Conservation (phyloP, 2,797 vertebrate genomes). For the Tokudaia muenninki region DNA sequence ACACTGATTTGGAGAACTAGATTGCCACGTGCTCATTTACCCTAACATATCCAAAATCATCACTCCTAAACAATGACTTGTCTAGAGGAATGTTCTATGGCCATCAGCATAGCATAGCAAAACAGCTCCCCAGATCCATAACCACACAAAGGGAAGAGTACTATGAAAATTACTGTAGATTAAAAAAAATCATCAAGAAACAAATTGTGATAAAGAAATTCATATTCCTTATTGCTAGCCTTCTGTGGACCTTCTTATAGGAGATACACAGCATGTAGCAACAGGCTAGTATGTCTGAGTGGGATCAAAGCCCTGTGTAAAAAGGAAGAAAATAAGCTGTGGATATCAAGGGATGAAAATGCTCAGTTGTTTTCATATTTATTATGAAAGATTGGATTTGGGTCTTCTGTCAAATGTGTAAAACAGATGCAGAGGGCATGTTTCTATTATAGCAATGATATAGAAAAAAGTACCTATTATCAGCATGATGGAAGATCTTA, state of each 20-base stretch:
- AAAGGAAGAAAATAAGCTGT: constrained; percentile 1
- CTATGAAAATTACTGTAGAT: constrained; percentile 3
- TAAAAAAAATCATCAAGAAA: not conserved
- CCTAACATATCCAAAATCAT: not conserved
- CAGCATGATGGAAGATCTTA: not conserved
- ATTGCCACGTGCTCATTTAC: not conserved
- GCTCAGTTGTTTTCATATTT: not conserved
- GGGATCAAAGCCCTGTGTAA: not conserved
- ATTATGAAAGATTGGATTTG: not conserved
- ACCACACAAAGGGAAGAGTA: not conserved
- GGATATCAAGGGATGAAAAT: not conserved
- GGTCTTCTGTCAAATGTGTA: not conserved
- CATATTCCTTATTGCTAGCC: not conserved
- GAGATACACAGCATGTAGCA: not conserved
- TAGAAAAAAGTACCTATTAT: not conserved
- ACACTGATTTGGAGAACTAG: not conserved
- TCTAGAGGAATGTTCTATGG: not conserved
- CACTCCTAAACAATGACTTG: not conserved
- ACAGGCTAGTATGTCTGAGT: not conserved
- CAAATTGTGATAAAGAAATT: not conserved
- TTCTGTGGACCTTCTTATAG: not conserved
- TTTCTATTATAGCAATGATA: not conserved
- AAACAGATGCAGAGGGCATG: not conserved
- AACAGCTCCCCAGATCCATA: not conserved
- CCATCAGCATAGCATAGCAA: not conserved